Evolutionary conservation across 2,113 vertebrate species (phyloP), one percentile per base, ranked within the genome.

Genomic region (Hypanus sabinus): DNA sequence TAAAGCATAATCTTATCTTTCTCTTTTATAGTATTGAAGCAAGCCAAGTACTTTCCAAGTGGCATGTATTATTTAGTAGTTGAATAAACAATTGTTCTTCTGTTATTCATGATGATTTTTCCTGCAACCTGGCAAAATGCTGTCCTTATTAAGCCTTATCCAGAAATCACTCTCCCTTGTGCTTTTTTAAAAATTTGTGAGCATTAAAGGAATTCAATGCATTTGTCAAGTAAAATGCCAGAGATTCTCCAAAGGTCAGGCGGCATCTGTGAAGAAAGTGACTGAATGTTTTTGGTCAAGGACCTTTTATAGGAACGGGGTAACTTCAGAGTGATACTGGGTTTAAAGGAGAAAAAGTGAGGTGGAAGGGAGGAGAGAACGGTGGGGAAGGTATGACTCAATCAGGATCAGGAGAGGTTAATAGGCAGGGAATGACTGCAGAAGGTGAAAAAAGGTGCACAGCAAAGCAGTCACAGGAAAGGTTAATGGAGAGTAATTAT

Each of bases 11-110:
- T n/a, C 85, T 33, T 76, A 94, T 94, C 94, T 0, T 93, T 95
- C 95, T 90, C 81, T 95, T 94, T 75, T 65, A 94, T 55, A 0
- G 0, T 1, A 87, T 75, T 79, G 85, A 90, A n/a, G 14, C 65
- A 20, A 90, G 16, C 30, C 46, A 10, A 7, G 0, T 90, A 33
- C 81, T 11, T 57, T 68, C 33, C 85, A 90, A 8, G 60, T 90
- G 27, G 14, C 12, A 65, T 33, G 2, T 65, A 33, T 90, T 90
- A 20, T 33, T 65, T 65, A 68, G 11, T 60, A 11, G 30, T 62
- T 88, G 57, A 65, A 62, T 36, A 16, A 33, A 33, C 12, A 16
- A 33, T 16, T 4, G 18, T 65, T 90, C n/a, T 62, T 90, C 60
- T 65, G 76, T 36, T 79, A 79, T n/a, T 36, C 14, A 79, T 10